A percentile compares a stretch with the other conserved stretches of the same genome.
Evolutionary conservation across 2,113 vertebrate species (phyloP).

Genomic region (Marcusenius ussheri): DNA sequence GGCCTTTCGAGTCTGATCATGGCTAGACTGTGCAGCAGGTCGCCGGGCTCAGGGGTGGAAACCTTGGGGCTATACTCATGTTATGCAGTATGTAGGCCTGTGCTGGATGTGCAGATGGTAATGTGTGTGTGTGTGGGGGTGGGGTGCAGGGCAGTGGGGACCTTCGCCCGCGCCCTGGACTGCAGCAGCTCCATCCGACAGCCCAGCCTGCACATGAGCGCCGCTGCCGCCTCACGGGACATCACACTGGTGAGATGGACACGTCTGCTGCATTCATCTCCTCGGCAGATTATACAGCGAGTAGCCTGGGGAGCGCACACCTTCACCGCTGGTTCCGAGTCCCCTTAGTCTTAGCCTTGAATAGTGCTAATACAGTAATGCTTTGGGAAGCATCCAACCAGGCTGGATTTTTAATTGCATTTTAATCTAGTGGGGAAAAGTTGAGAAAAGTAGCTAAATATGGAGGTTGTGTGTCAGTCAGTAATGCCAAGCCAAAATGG

Average conservation of each 20-base stretch:
- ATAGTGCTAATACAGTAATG: not conserved
- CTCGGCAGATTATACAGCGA: not conserved
- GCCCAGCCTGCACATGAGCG: constrained; percentile 92
- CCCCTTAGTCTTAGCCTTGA: not conserved
- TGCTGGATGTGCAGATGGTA: not conserved
- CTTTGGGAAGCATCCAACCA: not conserved
- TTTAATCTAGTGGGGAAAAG: not conserved
- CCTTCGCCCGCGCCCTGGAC: constrained; percentile 83
- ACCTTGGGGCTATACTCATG: not conserved
- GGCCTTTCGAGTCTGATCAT: not conserved
- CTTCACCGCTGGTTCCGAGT: not conserved
- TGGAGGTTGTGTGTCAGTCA: not conserved
- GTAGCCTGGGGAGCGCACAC: not conserved
- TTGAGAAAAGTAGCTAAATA: not conserved
- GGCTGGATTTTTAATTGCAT: not conserved
- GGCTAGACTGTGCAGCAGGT: not conserved
- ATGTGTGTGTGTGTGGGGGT: constrained; percentile 2
- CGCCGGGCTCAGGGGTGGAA: not conserved
- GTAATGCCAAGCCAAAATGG: not conserved
- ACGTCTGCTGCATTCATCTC: not conserved
- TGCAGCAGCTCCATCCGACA: constrained; percentile 95
- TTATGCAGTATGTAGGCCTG: not conserved
- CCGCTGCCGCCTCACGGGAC: constrained; percentile 83
- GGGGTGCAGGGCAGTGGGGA: constrained; percentile 77
- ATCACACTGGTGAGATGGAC: constrained; percentile 79